A percentile compares a stretch with the other conserved stretches of the same genome.
Evolutionary conservation across 2,888 invertebrate genomes (phyloP).

Genomic region (Apamea crenata): DNA sequence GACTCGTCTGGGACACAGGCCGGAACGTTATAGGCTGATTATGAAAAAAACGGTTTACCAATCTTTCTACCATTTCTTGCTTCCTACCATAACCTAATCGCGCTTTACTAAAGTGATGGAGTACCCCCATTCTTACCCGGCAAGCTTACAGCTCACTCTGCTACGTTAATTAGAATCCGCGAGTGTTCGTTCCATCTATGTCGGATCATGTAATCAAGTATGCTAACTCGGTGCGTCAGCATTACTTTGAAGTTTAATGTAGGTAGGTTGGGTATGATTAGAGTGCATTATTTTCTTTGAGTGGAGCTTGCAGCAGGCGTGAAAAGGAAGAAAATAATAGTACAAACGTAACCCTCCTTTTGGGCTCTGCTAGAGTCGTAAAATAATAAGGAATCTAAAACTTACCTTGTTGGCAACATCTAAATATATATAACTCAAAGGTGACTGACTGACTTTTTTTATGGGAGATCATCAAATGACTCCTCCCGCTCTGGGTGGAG

Average conservation of each 20-base stretch:
- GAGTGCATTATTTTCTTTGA: not conserved
- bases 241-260: slow-evolving; percentile 18
- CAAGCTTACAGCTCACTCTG: slow-evolving; percentile 45
- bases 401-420: not conserved
- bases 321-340: not conserved
- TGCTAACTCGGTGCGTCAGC: slow-evolving; percentile 42
- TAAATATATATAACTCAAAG: too few relatives aligned
- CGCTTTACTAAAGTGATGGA: slow-evolving; percentile 37
- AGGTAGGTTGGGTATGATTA: slow-evolving; percentile 12
- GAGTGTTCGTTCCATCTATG: slow-evolving; percentile 66
- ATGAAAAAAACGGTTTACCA: not conserved
- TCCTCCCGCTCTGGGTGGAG: too few relatives aligned
- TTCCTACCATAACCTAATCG: slow-evolving; percentile 24
- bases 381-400: not conserved
- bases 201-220: slow-evolving; percentile 57
- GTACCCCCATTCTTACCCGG: slow-evolving; percentile 23
- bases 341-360: not conserved
- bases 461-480: too few relatives aligned
- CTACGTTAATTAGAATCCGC: slow-evolving; percentile 59
- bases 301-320: not conserved
- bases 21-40: not conserved
- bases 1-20: too few relatives aligned
- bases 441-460: too few relatives aligned
- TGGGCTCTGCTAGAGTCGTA: not conserved
- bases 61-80: not conserved